Evolutionary conservation across 2,113 vertebrate species (phyloP).

Genomic region (Taxidea taxus): DNA sequence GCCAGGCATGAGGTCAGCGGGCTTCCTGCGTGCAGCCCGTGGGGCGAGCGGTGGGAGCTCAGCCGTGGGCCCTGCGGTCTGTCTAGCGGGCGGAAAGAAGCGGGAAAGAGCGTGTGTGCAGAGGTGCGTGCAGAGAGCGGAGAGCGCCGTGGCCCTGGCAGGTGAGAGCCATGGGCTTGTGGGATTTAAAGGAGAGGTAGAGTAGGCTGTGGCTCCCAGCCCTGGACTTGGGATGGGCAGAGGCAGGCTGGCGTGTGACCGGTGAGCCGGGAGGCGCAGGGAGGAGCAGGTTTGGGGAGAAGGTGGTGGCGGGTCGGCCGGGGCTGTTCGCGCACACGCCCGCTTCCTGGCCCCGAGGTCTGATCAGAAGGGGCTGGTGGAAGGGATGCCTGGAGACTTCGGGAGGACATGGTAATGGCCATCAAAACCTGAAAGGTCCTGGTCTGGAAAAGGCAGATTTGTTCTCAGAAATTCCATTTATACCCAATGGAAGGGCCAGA

Average conservation of each 20-base stretch:
- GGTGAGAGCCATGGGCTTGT: neutral
- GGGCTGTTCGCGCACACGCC: rapidly evolving
- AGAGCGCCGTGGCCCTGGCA: neutral
- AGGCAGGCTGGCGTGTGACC: rapidly evolving
- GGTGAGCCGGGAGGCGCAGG: neutral
- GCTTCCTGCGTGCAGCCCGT: neutral
- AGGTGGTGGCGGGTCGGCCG: neutral
- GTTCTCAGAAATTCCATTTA: neutral
- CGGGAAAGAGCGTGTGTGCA: neutral
- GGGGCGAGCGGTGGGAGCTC: rapidly evolving
- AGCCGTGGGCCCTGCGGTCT: rapidly evolving
- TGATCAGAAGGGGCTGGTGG: neutral
- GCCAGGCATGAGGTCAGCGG: rapidly evolving
- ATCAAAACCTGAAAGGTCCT: neutral
- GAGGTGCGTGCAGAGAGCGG: neutral
- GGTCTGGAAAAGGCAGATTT: neutral
- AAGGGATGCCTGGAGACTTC: neutral
- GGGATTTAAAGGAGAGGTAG: neutral
- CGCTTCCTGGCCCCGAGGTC: rapidly evolving
- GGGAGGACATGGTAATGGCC: neutral
- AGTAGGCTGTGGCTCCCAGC: neutral
- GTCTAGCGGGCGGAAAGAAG: neutral
- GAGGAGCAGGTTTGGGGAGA: neutral
- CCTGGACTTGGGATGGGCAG: neutral
- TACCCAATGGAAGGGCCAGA: neutral